Evolutionary conservation across 1,140 invertebrate species (phyloP).

Genomic region (Nebria ingens): DNA sequence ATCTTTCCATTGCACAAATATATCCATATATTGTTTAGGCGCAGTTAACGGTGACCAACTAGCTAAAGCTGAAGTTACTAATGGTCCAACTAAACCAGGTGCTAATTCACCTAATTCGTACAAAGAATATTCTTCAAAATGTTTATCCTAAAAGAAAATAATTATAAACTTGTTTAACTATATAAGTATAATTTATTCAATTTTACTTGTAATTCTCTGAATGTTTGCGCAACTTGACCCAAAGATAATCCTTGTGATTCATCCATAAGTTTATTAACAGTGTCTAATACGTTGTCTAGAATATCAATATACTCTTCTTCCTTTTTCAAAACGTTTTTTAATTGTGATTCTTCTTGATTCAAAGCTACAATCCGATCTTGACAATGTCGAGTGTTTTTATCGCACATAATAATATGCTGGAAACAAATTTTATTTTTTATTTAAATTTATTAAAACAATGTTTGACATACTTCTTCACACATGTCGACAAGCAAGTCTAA

Average conservation of each 20-base stretch:
- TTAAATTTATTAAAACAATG: slow-evolving; percentile 7
- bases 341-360: slow-evolving; percentile 64
- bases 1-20: slow-evolving; percentile 63
- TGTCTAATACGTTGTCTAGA: slow-evolving; percentile 57
- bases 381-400: slow-evolving; percentile 63
- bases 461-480: slow-evolving; percentile 68
- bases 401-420: slow-evolving; percentile 81
- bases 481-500: slow-evolving; percentile 82
- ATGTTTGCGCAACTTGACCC: slow-evolving; percentile 59
- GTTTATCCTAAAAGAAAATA: slow-evolving; percentile 38
- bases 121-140: slow-evolving; percentile 43
- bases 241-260: slow-evolving; percentile 51
- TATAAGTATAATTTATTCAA: slow-evolving; percentile 15
- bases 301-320: slow-evolving; percentile 65
- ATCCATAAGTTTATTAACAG: slow-evolving; percentile 57
- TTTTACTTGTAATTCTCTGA: slow-evolving; percentile 58
- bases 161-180: slow-evolving; percentile 12
- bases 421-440: slow-evolving; percentile 19
- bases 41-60: slow-evolving; percentile 65
- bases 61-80: slow-evolving; percentile 55
- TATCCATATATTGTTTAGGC: slow-evolving; percentile 46
- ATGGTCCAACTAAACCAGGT: slow-evolving; percentile 49
- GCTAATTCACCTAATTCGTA: slow-evolving; percentile 57
- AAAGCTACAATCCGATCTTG: slow-evolving; percentile 69
- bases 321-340: slow-evolving; percentile 58